phyloP scores from a whole-genome alignment of 2,888 invertebrate genomes.

The Scelioninae gen. 2 region DNA sequence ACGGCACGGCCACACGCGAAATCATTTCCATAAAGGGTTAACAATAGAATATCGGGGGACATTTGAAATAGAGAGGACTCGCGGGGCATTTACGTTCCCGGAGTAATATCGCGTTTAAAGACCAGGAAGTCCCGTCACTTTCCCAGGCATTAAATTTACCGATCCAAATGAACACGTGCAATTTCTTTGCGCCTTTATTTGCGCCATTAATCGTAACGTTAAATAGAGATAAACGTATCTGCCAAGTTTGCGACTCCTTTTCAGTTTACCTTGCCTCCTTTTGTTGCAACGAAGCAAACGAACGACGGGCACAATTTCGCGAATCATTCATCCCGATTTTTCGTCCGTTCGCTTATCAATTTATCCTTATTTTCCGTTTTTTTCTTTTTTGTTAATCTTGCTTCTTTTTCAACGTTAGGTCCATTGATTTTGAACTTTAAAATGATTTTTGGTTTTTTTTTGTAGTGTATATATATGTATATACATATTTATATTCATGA shows the following conservation, averaged over 20 bases:
- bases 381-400: background rate
- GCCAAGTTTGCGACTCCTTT: no score
- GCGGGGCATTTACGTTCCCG: conserved; percentile 28
- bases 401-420: background rate
- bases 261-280: background rate
- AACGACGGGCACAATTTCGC: no score
- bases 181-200: conserved; percentile 23
- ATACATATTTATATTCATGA: no score
- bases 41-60: conserved; percentile 55
- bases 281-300: no score
- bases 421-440: no score
- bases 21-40: conserved; percentile 59
- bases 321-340: no score
- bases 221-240: background rate
- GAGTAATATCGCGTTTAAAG: conserved; percentile 42
- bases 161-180: conserved; percentile 30
- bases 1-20: conserved; percentile 50
- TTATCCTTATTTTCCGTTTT: no score
- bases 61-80: conserved; percentile 48
- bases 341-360: no score
- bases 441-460: no score
- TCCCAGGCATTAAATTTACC: conserved; percentile 31
- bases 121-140: conserved; percentile 50
- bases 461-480: no score
- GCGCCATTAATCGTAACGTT: conserved; percentile 5